phyloP scores from a whole-genome alignment of 2,113 vertebrate species.

The Petrocephalus zakoni region DNA sequence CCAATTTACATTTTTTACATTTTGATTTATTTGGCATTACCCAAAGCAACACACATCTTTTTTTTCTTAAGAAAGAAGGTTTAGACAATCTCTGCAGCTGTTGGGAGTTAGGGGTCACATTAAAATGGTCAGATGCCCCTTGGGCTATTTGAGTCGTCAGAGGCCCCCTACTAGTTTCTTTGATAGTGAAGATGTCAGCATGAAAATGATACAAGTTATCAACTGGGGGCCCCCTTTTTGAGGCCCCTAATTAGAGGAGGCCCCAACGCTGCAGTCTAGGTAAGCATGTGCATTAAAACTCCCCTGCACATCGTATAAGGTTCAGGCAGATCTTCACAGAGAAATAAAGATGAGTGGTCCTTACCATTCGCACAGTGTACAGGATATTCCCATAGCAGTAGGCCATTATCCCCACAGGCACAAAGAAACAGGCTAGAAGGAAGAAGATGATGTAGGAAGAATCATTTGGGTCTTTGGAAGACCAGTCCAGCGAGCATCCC shows the following conservation, averaged over 20 bases:
- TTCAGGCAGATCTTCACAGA: neutral
- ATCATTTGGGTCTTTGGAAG: conserved; percentile 77
- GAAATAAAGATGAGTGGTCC: conserved; percentile 27
- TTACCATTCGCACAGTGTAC: conserved; percentile 81
- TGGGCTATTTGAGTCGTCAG: neutral
- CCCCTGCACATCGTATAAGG: neutral
- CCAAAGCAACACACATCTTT: neutral
- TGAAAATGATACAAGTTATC: neutral
- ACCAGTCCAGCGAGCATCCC: conserved; percentile 84
- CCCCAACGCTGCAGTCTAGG: neutral
- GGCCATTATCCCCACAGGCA: conserved; percentile 77
- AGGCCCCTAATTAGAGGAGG: neutral
- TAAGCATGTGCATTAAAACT: neutral
- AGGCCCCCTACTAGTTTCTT: neutral
- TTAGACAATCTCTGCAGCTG: neutral
- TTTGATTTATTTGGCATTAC: no score
- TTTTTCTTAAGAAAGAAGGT: neutral
- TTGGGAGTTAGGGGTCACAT: neutral
- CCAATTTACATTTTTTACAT: no score
- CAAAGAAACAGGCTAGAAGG: conserved; percentile 79
- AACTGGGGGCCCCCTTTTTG: neutral
- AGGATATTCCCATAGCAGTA: conserved; percentile 93
- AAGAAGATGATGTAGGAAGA: conserved; percentile 83
- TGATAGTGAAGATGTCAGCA: neutral
- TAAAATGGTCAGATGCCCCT: neutral